A percentile compares a stretch with the other conserved stretches of the same genome.
Evolutionary conservation across 2,797 vertebrate genomes (phyloP).

Genomic region (Nasua narica): DNA sequence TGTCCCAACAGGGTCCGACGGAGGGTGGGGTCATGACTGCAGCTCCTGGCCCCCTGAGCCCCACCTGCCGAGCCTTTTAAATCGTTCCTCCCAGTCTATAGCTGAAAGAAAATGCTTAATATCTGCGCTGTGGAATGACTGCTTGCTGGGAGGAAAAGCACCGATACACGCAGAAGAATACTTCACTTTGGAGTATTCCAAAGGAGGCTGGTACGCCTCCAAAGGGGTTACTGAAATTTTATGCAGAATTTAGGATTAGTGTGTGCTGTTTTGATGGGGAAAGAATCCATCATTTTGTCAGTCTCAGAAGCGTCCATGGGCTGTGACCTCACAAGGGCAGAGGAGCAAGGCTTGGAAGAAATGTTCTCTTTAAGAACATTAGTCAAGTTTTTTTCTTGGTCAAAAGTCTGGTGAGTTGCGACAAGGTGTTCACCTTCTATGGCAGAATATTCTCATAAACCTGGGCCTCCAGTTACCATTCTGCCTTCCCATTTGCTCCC

Average conservation of each 20-base stretch:
- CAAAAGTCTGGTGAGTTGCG: background rate
- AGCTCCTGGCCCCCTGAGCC: background rate
- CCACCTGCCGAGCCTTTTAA: background rate
- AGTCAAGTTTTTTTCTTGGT: background rate
- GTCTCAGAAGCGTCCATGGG: background rate
- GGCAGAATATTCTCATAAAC: background rate
- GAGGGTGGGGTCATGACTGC: background rate
- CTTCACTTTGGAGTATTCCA: too few relatives aligned
- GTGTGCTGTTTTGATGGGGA: background rate
- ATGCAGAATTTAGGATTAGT: background rate
- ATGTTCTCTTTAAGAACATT: background rate
- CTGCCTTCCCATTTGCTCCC: background rate
- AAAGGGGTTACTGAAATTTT: background rate
- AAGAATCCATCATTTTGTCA: background rate
- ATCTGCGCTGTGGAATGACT: background rate
- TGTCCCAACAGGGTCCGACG: background rate
- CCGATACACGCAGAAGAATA: background rate
- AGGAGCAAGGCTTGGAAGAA: background rate
- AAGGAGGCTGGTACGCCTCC: too few relatives aligned
- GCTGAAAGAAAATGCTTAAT: background rate
- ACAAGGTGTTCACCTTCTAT: background rate
- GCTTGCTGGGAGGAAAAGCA: background rate
- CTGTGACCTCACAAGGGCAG: background rate
- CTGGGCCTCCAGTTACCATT: background rate
- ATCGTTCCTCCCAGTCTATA: background rate